These are phyloP conservation scores for human (Homo sapiens) DNA, from an alignment of 2,113 vertebrate genomes.

Conservation along the genomic window GRCh38 chr5:62724001-62724500, in stretches of 20 bases:
- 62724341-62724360: background rate
- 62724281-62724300: background rate
- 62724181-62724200: constrained; percentile 52
- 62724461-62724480: background rate
- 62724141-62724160: constrained; percentile 5
- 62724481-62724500: background rate
- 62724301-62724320: background rate
- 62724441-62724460: background rate
- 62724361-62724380: background rate
- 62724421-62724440: background rate
- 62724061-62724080: background rate
- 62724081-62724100: constrained; percentile 44
- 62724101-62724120: constrained; percentile 13
- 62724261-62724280: background rate
- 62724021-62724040: background rate
- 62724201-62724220: constrained; percentile 45
- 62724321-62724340: background rate
- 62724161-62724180: constrained; percentile 39
- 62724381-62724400: background rate
- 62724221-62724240: constrained; percentile 32
- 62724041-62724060: background rate
- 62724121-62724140: constrained; percentile 47
- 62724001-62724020: background rate
- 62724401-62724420: background rate
- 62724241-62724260: background rate